Evolutionary conservation across 1,140 invertebrate species (phyloP).

Genomic region (Cryptotermes secundus): DNA sequence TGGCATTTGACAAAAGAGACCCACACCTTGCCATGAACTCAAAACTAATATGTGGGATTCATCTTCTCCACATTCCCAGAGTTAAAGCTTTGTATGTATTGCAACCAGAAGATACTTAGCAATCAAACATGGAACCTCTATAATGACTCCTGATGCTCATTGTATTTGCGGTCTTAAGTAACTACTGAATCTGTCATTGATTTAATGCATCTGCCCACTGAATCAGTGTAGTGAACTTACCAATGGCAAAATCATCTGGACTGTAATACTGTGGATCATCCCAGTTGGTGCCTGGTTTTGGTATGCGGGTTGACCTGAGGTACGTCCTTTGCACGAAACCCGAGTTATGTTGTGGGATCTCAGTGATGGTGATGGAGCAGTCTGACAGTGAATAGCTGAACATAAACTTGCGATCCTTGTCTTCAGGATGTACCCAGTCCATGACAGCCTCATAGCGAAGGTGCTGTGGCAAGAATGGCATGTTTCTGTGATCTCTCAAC

Average conservation of each 20-base stretch:
- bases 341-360: conserved; percentile 62
- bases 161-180: too few relatives aligned
- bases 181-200: too few relatives aligned
- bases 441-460: conserved; percentile 64
- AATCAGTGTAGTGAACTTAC: conserved; percentile 34
- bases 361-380: conserved; percentile 60
- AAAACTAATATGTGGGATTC: too few relatives aligned
- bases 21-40: too few relatives aligned
- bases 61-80: too few relatives aligned
- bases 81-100: too few relatives aligned
- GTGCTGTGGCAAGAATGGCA: conserved; percentile 42
- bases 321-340: conserved; percentile 71
- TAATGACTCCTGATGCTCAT: too few relatives aligned
- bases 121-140: too few relatives aligned
- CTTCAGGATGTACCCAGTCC: conserved; percentile 67
- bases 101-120: too few relatives aligned
- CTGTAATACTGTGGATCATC: conserved; percentile 64
- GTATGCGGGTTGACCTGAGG: conserved; percentile 62
- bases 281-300: conserved; percentile 62
- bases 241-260: conserved; percentile 65
- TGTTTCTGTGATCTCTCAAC: neutral
- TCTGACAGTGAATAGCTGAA: conserved; percentile 65
- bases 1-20: too few relatives aligned
- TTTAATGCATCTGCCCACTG: too few relatives aligned
- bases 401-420: conserved; percentile 62